Evolutionary conservation across 2,113 vertebrate species (phyloP), one percentile per base, ranked within the genome.

Genomic region (Periophthalmodon schlosseri): DNA sequence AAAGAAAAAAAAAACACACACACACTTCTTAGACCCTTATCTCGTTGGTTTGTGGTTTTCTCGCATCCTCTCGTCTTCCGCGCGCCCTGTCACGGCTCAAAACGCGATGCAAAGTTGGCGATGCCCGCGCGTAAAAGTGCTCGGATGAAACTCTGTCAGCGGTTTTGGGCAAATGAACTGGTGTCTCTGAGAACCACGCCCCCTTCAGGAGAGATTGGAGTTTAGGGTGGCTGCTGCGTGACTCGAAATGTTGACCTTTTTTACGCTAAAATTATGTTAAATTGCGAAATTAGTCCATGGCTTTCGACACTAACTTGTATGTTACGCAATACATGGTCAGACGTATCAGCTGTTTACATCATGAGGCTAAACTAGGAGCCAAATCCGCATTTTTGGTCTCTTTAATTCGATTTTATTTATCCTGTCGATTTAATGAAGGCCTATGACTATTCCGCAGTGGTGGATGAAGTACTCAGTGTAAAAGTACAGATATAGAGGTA

Each of bases 1-100:
- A 9, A 39, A 10, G 16, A 11, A 58, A 44, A 4, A 36, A 3
- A 23, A 28, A 3, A 28, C 10, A 28, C 39, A 3, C 54, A 24
- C 0, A 23, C 39, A 44, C 4, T 66, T 13, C 34, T 28, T 81
- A 18, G 7, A 2, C 2, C 10, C 20, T 57, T 60, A 36, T 74
- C 39, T 69, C 66, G 70, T 49, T 4, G 10, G 16, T 54, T 72
- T 72, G 72, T 58, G 78, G 88, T 80, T 12, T 67, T 70, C 76
- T 73, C 23, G 80, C 68, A 33, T 18, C 63, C 21, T 56, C 72
- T 69, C 5, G 39, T 15, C 21, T 66, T 20, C 7, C 5, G 49
- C 50, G 20, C 20, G 24, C 0, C 49, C 28, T 67, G 61, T 16
- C 34, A 34, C 18, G 50, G 50, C 50, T 20, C 50, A 28, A 36